Evolutionary conservation across 2,797 vertebrate species (phyloP).

Genomic region (Falco berigora): DNA sequence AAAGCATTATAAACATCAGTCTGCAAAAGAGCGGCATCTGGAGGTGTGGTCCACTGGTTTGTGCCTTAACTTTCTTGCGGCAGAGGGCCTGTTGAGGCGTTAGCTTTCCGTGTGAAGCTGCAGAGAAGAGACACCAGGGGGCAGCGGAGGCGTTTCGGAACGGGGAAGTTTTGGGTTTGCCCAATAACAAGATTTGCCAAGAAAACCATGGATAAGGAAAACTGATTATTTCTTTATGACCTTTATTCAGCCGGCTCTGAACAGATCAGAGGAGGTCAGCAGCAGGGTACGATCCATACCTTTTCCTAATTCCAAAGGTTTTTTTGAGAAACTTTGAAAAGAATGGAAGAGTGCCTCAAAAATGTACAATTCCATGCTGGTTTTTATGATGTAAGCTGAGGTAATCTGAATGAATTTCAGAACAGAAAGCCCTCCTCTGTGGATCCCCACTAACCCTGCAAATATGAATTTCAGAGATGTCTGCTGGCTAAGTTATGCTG

Average conservation of each 20-base stretch:
- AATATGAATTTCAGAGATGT: not conserved
- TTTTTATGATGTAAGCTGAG: not conserved
- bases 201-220: not conserved
- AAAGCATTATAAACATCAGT: not conserved
- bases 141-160: not conserved
- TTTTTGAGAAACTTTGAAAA: not conserved
- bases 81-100: not conserved
- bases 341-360: not conserved
- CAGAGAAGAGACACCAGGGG: not conserved
- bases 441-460: not conserved
- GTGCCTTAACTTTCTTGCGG: fast-evolving
- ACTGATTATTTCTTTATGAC: not conserved
- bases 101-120: not conserved
- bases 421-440: not conserved
- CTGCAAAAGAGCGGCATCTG: not conserved
- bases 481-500: not conserved
- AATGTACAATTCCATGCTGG: not conserved
- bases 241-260: not conserved
- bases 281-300: not conserved
- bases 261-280: not conserved
- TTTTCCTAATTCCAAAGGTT: not conserved
- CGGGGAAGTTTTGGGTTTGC: not conserved
- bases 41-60: fast-evolving
- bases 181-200: not conserved
- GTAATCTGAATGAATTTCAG: not conserved